phyloP scores from a whole-genome alignment of 1,140 invertebrate species.

The Eriosoma lanigerum region DNA sequence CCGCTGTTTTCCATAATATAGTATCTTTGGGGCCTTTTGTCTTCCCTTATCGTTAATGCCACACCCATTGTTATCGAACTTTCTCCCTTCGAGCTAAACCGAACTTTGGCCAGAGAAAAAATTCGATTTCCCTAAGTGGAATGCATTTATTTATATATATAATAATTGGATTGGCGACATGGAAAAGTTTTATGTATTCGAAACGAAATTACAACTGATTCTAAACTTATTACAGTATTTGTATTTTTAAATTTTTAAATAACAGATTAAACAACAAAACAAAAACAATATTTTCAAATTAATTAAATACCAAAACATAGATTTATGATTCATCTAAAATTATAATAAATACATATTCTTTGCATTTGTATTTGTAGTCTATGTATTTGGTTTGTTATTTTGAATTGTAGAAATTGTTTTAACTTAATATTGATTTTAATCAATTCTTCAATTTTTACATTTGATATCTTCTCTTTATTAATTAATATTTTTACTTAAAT shows the following conservation, averaged over 20 bases:
- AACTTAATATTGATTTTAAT: too few relatives aligned
- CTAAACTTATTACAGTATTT: not conserved
- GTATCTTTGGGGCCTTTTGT: constrained; percentile 35
- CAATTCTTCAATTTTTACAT: too few relatives aligned
- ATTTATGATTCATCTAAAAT: too few relatives aligned
- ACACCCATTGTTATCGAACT: constrained; percentile 51
- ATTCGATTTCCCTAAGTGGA: constrained; percentile 51
- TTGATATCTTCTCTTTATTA: too few relatives aligned
- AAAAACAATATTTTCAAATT: not conserved
- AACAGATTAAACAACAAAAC: not conserved
- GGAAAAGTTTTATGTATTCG: not conserved
- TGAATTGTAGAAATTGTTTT: too few relatives aligned
- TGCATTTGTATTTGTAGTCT: too few relatives aligned
- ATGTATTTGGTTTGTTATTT: too few relatives aligned
- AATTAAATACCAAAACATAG: too few relatives aligned
- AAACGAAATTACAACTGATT: constrained; percentile 5
- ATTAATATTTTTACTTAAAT: too few relatives aligned
- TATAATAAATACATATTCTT: too few relatives aligned
- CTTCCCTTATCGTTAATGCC: constrained; percentile 37
- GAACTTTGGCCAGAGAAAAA: constrained; percentile 41
- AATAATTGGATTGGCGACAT: constrained; percentile 23
- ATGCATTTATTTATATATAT: constrained; percentile 25
- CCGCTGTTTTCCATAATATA: constrained; percentile 12
- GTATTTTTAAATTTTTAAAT: not conserved
- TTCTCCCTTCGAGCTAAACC: constrained; percentile 24